phyloP scores from a whole-genome alignment of 2,888 invertebrate genomes.

The Hyposoter didymator region DNA sequence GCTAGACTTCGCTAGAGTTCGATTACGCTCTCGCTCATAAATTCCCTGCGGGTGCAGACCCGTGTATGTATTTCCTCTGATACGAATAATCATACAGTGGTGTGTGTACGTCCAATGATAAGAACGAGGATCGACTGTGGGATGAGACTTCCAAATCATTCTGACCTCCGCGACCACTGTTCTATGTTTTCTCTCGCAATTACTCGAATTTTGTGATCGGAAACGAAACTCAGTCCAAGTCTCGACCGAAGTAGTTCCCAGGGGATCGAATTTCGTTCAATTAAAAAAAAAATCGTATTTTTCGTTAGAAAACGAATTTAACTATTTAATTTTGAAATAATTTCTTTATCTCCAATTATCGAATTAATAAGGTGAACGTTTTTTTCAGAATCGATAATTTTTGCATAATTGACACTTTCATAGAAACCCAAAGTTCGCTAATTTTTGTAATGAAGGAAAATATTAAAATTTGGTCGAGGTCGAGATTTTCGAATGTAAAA shows the following conservation, averaged over 20 bases:
- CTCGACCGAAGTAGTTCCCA: background rate
- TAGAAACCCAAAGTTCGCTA: too few species aligned
- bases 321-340: background rate
- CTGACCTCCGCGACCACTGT: background rate
- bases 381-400: background rate
- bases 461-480: too few species aligned
- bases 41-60: slow-evolving; percentile 55
- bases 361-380: background rate
- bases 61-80: slow-evolving; percentile 52
- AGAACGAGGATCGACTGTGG: background rate
- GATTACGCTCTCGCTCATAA: slow-evolving; percentile 71
- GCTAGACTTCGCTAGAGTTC: slow-evolving; percentile 71
- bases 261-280: background rate
- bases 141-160: slow-evolving; percentile 31
- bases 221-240: background rate
- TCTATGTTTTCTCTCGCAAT: slow-evolving; percentile 16
- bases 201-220: slow-evolving; percentile 5
- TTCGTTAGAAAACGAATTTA: background rate
- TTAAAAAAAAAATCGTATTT: background rate
- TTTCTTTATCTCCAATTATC: background rate
- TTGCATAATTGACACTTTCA: background rate
- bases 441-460: too few species aligned
- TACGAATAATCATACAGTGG: slow-evolving; percentile 21
- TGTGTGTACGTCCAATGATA: background rate
- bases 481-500: too few species aligned